These are phyloP conservation scores for Aspidiotus rigidus DNA, from an alignment of 2,888 invertebrate species.

Conservation along the genomic window DNA sequence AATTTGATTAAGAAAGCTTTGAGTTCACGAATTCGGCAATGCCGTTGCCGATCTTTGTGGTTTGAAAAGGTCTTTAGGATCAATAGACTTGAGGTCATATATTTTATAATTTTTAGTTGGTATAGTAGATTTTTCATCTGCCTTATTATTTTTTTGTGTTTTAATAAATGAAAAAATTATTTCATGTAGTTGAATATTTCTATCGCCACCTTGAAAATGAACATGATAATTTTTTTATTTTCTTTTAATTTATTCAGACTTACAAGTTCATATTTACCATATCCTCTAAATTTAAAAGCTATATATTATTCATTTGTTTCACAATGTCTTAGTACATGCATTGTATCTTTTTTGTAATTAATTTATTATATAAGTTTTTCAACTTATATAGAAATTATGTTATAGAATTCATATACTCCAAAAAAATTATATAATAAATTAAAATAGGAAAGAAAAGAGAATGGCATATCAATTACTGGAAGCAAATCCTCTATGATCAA, in stretches of 20 bases:
- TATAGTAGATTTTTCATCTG: too few relatives aligned
- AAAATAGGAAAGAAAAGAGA: too few relatives aligned
- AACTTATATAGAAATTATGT: not conserved
- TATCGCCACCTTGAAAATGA: not conserved
- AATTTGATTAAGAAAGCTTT: too few relatives aligned
- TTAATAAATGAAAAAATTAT: not conserved
- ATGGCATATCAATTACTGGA: constrained; percentile 14
- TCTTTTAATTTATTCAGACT: not conserved
- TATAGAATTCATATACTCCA: not conserved
- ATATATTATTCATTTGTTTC: not conserved
- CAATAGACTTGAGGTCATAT: not conserved
- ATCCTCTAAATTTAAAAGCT: not conserved
- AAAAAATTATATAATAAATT: not conserved
- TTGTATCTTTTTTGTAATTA: not conserved
- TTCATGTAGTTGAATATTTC: not conserved
- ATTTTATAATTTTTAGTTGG: not conserved
- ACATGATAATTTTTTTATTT: not conserved
- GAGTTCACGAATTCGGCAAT: too few relatives aligned
- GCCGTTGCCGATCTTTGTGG: too few relatives aligned
- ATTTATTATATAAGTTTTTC: constrained; percentile 5
- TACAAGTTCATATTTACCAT: not conserved
- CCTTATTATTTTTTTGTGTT: not conserved
- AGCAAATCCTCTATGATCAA: constrained; percentile 4
- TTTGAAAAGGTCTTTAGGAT: not conserved
- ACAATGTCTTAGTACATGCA: not conserved